Evolutionary conservation across 2,797 vertebrate species (phyloP), one percentile per base, ranked within the genome.

Genomic region (Pseudomugil tenellus): DNA sequence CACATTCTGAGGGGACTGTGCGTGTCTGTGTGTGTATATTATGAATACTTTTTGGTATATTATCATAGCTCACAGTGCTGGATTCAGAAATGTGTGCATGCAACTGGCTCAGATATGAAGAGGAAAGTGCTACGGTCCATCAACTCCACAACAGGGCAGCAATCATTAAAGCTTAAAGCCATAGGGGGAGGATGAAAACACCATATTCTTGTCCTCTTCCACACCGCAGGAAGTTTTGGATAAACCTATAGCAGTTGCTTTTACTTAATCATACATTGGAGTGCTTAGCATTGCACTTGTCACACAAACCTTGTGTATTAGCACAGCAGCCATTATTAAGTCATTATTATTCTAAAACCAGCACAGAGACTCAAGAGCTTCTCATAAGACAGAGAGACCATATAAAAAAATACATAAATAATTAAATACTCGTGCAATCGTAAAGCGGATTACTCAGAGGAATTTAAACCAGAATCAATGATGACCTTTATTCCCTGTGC

Each of bases 101-200:
- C 34, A 77, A 43, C 19, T 79, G 61, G 53, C 14, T 62, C 57
- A 75, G 70, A 49, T 55, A 72, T 31, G 67, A 80, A 63, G 64
- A 58, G 58, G 67, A 78, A 62, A 59, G 25, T 26, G 52, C 53
- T 46, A 57, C 2, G 66, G 78, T 61, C 64, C 84, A 92, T 87
- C 76, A 74, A 80, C 53, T 31, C 32, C 83, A 77, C 81, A 74
- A 68, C 65, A 61, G 73, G 70, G 49, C 41, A 35, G 57, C 72
- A 41, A 72, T 76, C 63, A 68, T 79, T 70, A 66, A 66, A 70
- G 55, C 56, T 59, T 73, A 67, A 81, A 71, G 62, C 63, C 55
- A 46, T n/a, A 29, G 34, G 35, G 41, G 74, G 37, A 53, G 46
- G 28, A 51, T 54, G 37, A 62, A 72, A 77, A 72, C 9, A 59